phyloP scores from a whole-genome alignment of 2,113 vertebrate genomes.

The Megalops atlanticus region DNA sequence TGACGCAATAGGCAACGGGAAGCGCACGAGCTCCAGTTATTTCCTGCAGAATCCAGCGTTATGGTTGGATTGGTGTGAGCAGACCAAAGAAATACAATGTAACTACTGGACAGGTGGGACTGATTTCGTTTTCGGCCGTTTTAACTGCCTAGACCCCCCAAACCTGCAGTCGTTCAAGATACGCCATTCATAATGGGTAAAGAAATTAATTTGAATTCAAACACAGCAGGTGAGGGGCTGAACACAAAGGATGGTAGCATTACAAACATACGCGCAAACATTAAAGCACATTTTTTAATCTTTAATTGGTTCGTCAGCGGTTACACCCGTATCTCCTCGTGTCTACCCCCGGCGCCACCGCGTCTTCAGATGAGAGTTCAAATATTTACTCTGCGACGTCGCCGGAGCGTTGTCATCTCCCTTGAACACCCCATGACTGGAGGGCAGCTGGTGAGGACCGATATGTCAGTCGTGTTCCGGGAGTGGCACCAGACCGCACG shows the following conservation, averaged over 20 bases:
- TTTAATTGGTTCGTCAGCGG: background rate
- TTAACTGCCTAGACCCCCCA: background rate
- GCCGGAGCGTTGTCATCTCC: background rate
- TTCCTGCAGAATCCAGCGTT: slow-evolving; percentile 6
- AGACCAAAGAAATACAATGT: slow-evolving; percentile 18
- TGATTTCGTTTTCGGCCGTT: background rate
- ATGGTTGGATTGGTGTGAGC: background rate
- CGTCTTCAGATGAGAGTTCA: background rate
- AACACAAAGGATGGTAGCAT: background rate
- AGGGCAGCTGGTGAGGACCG: background rate
- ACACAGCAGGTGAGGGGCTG: background rate
- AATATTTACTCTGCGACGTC: background rate
- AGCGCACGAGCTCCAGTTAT: background rate
- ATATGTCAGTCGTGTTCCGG: background rate
- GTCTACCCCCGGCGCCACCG: background rate
- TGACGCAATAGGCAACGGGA: slow-evolving; percentile 20
- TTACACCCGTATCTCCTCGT: background rate
- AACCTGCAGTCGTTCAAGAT: background rate
- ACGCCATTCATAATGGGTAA: background rate
- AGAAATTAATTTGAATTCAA: background rate
- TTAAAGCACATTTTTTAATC: background rate
- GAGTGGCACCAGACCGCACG: background rate
- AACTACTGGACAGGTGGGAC: background rate
- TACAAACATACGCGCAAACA: background rate
- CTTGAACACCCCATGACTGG: background rate